phyloP scores from a whole-genome alignment of 2,797 vertebrate species.

The Triplophysa bombifrons region DNA sequence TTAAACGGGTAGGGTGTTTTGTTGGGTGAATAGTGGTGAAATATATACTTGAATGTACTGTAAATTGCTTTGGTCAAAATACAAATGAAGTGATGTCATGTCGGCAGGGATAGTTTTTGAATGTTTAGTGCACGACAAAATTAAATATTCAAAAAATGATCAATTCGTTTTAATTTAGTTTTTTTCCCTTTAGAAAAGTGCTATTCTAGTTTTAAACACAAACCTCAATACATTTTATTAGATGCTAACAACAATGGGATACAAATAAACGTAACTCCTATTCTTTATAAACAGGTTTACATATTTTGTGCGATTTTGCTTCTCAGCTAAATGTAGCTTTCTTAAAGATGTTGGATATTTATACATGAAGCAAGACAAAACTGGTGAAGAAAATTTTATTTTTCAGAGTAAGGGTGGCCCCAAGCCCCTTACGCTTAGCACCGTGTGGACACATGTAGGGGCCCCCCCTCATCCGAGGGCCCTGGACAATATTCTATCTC shows the following conservation, averaged over 20 bases:
- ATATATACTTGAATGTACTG: too few relatives aligned
- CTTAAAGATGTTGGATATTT: neutral
- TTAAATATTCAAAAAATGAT: too few relatives aligned
- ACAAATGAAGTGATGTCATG: too few relatives aligned
- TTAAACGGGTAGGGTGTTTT: neutral
- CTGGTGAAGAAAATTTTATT: neutral
- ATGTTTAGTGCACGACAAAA: too few relatives aligned
- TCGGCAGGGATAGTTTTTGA: too few relatives aligned
- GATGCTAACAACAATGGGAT: neutral
- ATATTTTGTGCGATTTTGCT: slow-evolving; percentile 17
- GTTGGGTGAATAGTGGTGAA: too few relatives aligned
- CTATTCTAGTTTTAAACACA: neutral
- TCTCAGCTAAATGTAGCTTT: neutral
- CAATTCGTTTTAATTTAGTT: too few relatives aligned
- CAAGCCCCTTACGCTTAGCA: neutral
- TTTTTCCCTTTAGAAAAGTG: too few relatives aligned
- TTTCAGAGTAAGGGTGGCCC: neutral
- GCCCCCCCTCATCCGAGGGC: neutral
- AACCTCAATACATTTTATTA: neutral
- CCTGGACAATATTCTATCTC: neutral
- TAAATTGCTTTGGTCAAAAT: too few relatives aligned
- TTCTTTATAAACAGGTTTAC: neutral
- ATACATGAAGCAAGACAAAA: neutral
- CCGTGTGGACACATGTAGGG: neutral
- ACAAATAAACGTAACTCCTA: neutral